Percentiles rank a stretch among this genome's conserved stretches.
Evolutionary conservation across 2,888 invertebrate species (phyloP).

Genomic region (Esperia sulphurella): DNA sequence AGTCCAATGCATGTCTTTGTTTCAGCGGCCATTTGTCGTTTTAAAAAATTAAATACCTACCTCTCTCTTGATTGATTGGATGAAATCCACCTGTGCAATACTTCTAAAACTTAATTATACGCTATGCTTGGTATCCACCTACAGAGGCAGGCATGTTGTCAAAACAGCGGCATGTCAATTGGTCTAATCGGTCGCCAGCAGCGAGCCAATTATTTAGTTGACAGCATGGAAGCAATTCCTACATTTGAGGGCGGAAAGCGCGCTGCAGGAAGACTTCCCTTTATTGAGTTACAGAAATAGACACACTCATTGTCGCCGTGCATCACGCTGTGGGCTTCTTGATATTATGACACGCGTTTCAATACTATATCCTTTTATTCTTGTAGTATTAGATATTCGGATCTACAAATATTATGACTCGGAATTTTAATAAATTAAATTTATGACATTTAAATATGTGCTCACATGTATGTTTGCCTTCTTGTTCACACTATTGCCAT

Average conservation of each 20-base stretch:
- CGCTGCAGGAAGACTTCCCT: constrained; percentile 73
- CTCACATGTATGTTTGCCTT: not conserved
- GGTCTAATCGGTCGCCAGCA: constrained; percentile 72
- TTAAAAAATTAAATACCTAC: too few species aligned
- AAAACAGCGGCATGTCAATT: constrained; percentile 76
- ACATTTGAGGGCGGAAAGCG: constrained; percentile 76
- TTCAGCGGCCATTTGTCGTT: too few species aligned
- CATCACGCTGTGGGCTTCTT: constrained; percentile 1
- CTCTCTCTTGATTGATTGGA: too few species aligned
- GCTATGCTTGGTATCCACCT: not conserved
- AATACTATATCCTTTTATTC: not conserved
- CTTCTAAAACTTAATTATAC: too few species aligned
- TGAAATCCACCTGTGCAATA: too few species aligned
- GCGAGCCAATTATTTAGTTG: constrained; percentile 75
- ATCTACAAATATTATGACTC: too few species aligned
- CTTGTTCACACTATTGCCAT: not conserved
- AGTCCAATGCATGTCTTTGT: too few species aligned
- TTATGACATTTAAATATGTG: too few species aligned
- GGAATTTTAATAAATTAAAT: too few species aligned
- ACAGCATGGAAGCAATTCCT: constrained; percentile 76
- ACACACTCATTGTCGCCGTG: constrained; percentile 38
- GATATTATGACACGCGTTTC: not conserved
- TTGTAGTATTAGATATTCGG: too few species aligned
- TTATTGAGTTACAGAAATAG: constrained; percentile 64
- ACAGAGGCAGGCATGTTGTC: constrained; percentile 56